Base-by-base conservation (phyloP, 2,888 invertebrate species). In the Charanyca ferruginea region DNA sequence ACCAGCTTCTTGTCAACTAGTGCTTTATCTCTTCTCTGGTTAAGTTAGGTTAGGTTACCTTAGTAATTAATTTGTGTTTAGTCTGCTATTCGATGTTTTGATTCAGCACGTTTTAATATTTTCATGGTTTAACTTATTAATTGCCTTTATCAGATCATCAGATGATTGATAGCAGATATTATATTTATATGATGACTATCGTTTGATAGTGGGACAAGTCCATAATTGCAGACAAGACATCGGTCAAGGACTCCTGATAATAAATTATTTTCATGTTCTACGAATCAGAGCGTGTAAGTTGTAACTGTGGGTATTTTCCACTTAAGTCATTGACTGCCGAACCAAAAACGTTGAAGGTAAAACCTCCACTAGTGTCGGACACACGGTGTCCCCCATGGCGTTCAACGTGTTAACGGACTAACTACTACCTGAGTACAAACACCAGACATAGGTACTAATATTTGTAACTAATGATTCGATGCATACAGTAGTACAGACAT, bases 121-220 rank as follows among this genome's bases (percentile, higher is more conserved):
- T 41, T 16, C 16, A 22, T 42, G 42, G 8, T 47, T 22, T 20
- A 58, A 38, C 9, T 69, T 38, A 32, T 23, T 41, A 13, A 60
- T 42, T 25, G 9, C 11, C 25, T 35, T 71, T 61, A 71, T 66
- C 71, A 25, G 42, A 35, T 71, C 48, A 71, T 66, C 71, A 25
- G 42, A 35, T 22, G n/a, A 28, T 35, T 72, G 35, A 44, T 49
- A 38, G 13, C 35, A 9, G 25, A 42, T 62, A 61, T 61, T 32
- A 48, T 42, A 35, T 49, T 42, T n/a, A 49, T 25, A 28, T 1
- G 18, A 38, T 63, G 35, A 16, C 25, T 44, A 63, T 62, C 48
- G 16, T 18, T 23, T 66, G 66, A 59, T 69, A 47, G 35, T 28
- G 11, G 11, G 22, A 42, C 72, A 49, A 49, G 35, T 35, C 42